Conservation (phyloP, 1,140 invertebrate genomes). For the Trinorchestia longiramus region DNA sequence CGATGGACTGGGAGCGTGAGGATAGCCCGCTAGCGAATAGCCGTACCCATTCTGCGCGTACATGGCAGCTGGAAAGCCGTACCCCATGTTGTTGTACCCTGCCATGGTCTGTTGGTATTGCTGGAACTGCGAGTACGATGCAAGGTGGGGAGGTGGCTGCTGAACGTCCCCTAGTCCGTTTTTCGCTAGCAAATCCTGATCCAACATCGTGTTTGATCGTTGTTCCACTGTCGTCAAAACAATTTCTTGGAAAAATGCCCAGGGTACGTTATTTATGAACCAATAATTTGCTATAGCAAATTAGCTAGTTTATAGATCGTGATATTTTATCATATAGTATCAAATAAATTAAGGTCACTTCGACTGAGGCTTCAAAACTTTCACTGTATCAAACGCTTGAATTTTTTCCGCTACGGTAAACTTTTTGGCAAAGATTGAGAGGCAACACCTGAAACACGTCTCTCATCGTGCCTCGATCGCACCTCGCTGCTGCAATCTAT, state of each 20-base stretch:
- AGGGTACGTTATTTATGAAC: background rate
- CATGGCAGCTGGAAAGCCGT: slow-evolving; percentile 66
- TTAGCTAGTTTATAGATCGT: background rate
- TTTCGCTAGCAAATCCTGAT: slow-evolving; percentile 64
- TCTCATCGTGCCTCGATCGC: background rate
- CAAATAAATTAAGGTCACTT: background rate
- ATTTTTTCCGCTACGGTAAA: background rate
- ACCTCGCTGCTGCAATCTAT: background rate
- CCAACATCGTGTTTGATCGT: slow-evolving; percentile 59
- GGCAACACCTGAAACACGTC: background rate
- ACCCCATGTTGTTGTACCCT: slow-evolving; percentile 65
- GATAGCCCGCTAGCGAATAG: slow-evolving; percentile 63
- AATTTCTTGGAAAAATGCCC: background rate
- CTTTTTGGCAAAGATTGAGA: slow-evolving; percentile 19
- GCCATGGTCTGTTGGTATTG: slow-evolving; percentile 67
- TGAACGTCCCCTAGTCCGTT: slow-evolving; percentile 60
- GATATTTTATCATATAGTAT: background rate
- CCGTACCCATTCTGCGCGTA: slow-evolving; percentile 66
- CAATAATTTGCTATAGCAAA: background rate
- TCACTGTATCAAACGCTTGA: background rate
- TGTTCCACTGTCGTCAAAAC: background rate
- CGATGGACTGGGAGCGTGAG: slow-evolving; percentile 65
- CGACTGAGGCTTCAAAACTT: background rate
- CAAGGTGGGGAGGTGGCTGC: slow-evolving; percentile 61
- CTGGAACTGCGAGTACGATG: slow-evolving; percentile 66